A percentile compares a stretch with the other conserved stretches of the same genome.
Evolutionary conservation across 2,113 vertebrate species (phyloP).

Genomic region (Polypterus senegalus): DNA sequence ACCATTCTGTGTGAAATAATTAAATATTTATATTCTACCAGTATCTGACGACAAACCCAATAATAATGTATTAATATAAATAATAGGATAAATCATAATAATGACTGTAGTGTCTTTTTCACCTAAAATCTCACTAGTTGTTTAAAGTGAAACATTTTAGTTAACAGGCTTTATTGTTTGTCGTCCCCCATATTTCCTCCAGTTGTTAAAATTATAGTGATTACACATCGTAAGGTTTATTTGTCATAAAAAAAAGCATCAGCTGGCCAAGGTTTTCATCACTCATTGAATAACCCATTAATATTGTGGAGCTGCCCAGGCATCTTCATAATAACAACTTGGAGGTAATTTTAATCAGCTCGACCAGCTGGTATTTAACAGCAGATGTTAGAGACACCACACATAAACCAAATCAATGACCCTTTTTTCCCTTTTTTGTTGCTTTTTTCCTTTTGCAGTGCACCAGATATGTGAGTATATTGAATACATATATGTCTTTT

Average conservation of each 20-base stretch:
- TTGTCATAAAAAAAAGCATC: slow-evolving; percentile 71
- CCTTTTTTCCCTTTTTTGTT: slow-evolving; percentile 13
- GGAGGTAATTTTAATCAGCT: slow-evolving; percentile 81
- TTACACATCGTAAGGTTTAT: slow-evolving; percentile 77
- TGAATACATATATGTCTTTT: background rate
- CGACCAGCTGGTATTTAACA: slow-evolving; percentile 81
- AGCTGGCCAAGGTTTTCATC: slow-evolving; percentile 79
- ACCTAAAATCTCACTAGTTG: background rate
- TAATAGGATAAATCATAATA: background rate
- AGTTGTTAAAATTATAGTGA: slow-evolving; percentile 73
- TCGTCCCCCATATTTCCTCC: slow-evolving; percentile 54
- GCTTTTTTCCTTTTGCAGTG: background rate
- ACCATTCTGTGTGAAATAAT: too few relatives aligned
- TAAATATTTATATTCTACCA: too few relatives aligned
- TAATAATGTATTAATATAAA: background rate
- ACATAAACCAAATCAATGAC: slow-evolving; percentile 75
- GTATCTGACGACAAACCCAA: background rate
- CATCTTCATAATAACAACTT: slow-evolving; percentile 78
- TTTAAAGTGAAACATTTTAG: slow-evolving; percentile 20
- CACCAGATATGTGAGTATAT: background rate
- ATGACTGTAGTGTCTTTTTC: background rate
- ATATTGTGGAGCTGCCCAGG: slow-evolving; percentile 72
- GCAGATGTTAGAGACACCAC: slow-evolving; percentile 72
- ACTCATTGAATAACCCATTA: slow-evolving; percentile 82
- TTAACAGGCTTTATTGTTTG: slow-evolving; percentile 42